Evolutionary conservation across 1,140 invertebrate genomes (phyloP).

Genomic region (Tribolium castaneum): DNA sequence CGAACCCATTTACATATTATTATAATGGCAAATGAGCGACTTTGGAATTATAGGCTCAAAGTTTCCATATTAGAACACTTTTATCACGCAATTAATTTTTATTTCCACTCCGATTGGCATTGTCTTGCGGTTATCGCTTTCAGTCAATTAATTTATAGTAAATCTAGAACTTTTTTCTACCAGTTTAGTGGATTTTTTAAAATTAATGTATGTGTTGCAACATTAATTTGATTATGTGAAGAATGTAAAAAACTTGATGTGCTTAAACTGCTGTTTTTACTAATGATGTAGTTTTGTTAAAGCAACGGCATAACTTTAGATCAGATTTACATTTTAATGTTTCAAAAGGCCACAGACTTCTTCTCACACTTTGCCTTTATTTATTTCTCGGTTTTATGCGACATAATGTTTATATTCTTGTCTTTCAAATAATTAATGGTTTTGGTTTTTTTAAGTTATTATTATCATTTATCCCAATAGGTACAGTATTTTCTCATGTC

Average conservation of each 20-base stretch:
- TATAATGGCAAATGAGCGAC: constrained; percentile 28
- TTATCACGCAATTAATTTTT: constrained; percentile 6
- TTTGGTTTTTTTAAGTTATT: too few species aligned
- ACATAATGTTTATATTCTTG: too few species aligned
- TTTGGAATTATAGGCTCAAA: neutral
- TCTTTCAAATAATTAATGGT: too few species aligned
- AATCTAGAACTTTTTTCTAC: neutral
- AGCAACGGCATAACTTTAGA: neutral
- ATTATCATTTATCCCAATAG: too few species aligned
- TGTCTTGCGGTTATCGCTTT: neutral
- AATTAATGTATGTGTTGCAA: neutral
- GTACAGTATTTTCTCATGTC: too few species aligned
- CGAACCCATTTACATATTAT: constrained; percentile 19
- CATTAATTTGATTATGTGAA: neutral
- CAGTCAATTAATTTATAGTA: neutral
- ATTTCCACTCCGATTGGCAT: constrained; percentile 3
- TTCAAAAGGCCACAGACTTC: neutral
- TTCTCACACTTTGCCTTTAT: neutral
- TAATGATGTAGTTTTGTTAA: neutral
- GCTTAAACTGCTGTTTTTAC: neutral
- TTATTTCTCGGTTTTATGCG: neutral
- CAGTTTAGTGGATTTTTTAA: neutral
- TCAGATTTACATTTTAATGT: neutral
- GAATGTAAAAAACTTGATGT: neutral
- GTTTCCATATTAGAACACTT: neutral